A percentile compares a stretch with the other conserved stretches of the same genome.
phyloP scores from a whole-genome alignment of 2,797 vertebrate species.

The Choloepus didactylus region DNA sequence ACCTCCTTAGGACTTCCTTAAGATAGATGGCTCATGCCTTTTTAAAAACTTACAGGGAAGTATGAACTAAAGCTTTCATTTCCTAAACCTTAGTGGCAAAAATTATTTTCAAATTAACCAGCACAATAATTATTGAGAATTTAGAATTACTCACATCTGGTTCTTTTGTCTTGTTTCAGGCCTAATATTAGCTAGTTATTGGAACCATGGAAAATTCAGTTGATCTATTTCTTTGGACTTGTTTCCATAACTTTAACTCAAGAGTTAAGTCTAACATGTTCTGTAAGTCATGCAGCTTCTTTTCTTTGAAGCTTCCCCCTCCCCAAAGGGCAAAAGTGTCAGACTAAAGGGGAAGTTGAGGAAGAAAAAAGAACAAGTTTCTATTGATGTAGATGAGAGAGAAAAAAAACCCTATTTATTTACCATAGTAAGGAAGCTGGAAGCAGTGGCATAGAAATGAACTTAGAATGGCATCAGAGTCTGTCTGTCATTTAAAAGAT shows the following conservation, averaged over 20 bases:
- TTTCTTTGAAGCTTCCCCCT: not conserved
- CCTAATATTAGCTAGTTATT: not conserved
- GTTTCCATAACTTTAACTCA: not conserved
- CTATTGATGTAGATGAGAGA: not conserved
- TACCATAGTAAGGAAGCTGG: not conserved
- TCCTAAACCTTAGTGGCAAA: not conserved
- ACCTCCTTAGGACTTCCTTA: not conserved
- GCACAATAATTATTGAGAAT: not conserved
- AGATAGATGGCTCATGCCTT: not conserved
- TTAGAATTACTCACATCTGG: not conserved
- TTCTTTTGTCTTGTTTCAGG: not conserved
- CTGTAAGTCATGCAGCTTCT: not conserved
- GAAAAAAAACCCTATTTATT: not conserved
- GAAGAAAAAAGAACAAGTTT: not conserved
- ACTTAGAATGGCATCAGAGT: not conserved
- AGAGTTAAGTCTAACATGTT: not conserved
- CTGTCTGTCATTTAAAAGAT: not conserved
- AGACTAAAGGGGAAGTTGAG: not conserved
- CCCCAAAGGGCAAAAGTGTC: not conserved
- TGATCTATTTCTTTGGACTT: not conserved
- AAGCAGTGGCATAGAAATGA: not conserved
- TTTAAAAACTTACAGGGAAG: not conserved
- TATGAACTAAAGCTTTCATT: not conserved
- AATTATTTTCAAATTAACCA: slow-evolving; percentile 10
- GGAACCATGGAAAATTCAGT: not conserved